Evolutionary conservation across 2,888 invertebrate genomes (phyloP), one percentile per base, ranked within the genome.

Genomic region (Netelia virgata): DNA sequence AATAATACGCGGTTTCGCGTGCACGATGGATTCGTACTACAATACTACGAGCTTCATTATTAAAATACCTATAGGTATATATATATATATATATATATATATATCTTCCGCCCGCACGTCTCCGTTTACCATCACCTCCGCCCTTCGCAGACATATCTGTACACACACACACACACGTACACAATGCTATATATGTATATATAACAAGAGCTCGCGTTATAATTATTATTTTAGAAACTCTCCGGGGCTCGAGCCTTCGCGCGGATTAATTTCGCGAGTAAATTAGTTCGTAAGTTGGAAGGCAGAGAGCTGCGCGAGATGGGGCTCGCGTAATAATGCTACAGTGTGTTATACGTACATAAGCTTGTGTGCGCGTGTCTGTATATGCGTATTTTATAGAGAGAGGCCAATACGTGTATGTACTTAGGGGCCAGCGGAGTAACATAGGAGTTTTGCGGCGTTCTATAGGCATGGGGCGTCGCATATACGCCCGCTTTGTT

Each of bases 201-300:
- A 75, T 55, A 14, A 47, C 59, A 50, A 57, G 75, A 66, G 73
- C 83, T 64, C 68, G 82, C 83, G 87, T 86, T 88, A 85, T 87
- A 86, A 88, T 89, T 88, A 88, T 88, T 88, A 89, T 89, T 89
- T 89, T 88, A 89, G 88, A 87, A 88, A 88, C 89, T 87, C 88
- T 77, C 68, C 75, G 75, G 83, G 76, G 81, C 85, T 83, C 86
- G 88, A 86, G 87, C 88, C 88, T 86, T 87, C 86, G 86, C 86
- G 86, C 85, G 87, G 88, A 89, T 90, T 89, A 89, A 90, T 89
- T 89, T 88, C 87, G 88, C 84, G 86, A 90, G 88, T 90, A 89
- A 89, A 89, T 89, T 90, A 88, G 88, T 89, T 89, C 82, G 87
- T 84, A 87, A 89, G 88, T 89, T 88, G 88, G 85, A 66, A 64